Evolutionary conservation across 2,888 invertebrate species (phyloP).

Genomic region (Harmothoe impar): DNA sequence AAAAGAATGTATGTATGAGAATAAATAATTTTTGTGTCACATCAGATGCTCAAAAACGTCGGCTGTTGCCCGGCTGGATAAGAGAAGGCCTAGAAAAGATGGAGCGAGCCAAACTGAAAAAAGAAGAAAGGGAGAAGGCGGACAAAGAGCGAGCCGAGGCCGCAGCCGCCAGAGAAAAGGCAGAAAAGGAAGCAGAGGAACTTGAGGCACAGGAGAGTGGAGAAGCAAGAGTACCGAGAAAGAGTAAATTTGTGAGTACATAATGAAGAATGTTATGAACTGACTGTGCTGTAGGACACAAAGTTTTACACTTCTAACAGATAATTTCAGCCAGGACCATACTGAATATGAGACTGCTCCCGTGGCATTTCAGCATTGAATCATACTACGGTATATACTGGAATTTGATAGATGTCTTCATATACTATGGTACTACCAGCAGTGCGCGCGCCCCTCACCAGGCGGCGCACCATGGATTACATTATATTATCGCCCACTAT

Average conservation of each 20-base stretch:
- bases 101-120: constrained; percentile 79
- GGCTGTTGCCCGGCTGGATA: constrained; percentile 98
- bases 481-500: too few relatives aligned
- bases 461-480: too few relatives aligned
- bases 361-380: too few relatives aligned
- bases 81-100: constrained; percentile 92
- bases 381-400: too few relatives aligned
- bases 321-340: too few relatives aligned
- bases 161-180: constrained; percentile 87
- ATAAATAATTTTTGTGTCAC: not conserved
- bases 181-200: constrained; percentile 79
- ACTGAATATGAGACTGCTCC: too few relatives aligned
- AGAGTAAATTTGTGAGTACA: constrained; percentile 86
- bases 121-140: constrained; percentile 90
- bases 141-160: constrained; percentile 82
- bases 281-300: too few relatives aligned
- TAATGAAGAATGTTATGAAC: not conserved
- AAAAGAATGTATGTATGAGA: too few relatives aligned
- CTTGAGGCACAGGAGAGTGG: constrained; percentile 82
- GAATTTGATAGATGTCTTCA: too few relatives aligned
- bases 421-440: too few relatives aligned
- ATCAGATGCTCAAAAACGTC: constrained; percentile 85
- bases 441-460: too few relatives aligned
- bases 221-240: constrained; percentile 82
- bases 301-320: too few relatives aligned